Conservation (phyloP, 2,113 vertebrate species). For the Proteles cristata region DNA sequence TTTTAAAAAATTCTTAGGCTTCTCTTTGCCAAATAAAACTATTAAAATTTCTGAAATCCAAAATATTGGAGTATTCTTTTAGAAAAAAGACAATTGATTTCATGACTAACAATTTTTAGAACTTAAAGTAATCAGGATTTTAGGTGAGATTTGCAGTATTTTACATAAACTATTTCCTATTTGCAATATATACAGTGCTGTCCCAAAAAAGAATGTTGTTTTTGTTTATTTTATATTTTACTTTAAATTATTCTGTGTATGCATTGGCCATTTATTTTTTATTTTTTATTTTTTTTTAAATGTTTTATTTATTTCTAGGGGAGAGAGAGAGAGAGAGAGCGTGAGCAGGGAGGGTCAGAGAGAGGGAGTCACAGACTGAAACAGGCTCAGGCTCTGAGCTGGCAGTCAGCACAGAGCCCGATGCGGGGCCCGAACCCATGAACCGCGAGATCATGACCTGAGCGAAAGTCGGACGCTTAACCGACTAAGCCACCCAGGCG, state of each 20-base stretch:
- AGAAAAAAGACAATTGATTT: slow-evolving; percentile 34
- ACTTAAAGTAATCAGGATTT: neutral
- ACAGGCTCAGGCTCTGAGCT: too few species aligned
- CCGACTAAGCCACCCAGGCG: too few species aligned
- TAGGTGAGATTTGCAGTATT: slow-evolving; percentile 18
- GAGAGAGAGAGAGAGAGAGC: too few species aligned
- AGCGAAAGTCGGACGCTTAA: too few species aligned
- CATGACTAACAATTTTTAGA: neutral
- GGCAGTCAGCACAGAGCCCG: too few species aligned
- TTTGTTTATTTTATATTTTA: neutral
- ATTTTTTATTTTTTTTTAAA: too few species aligned
- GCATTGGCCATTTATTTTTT: slow-evolving; percentile 3
- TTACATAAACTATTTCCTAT: neutral
- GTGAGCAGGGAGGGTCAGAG: too few species aligned
- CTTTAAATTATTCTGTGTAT: slow-evolving; percentile 34
- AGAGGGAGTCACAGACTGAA: too few species aligned
- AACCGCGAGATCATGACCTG: too few species aligned
- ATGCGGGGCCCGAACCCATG: too few species aligned
- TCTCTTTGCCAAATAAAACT: slow-evolving; percentile 78
- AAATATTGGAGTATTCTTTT: slow-evolving; percentile 63
- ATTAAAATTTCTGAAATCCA: slow-evolving; percentile 72
- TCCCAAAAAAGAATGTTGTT: neutral
- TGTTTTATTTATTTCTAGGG: too few species aligned
- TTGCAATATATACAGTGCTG: neutral
- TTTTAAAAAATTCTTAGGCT: slow-evolving; percentile 72